Base-by-base conservation (phyloP, 1,140 invertebrate species). In the Bombus affinis region DNA sequence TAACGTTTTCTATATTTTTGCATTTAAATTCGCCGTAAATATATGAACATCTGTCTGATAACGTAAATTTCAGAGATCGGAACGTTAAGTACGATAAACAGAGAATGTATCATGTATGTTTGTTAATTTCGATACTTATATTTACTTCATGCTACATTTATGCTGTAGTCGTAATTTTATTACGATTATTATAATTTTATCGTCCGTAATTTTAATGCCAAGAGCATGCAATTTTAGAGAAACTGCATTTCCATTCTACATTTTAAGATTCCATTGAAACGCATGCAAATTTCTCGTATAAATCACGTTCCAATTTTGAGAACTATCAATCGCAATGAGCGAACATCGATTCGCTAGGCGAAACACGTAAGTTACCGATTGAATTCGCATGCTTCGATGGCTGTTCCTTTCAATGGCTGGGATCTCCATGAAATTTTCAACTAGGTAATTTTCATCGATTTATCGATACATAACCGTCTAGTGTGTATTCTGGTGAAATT, bases 361-460 rank as follows among this genome's bases (percentile, higher is more conserved):
- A 68, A 32, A 47, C n/a, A 79, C 42, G 39, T 15, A 39, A 68
- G 18, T 79, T n/a, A 35, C 4, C n/a, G 42, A 79, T 66, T 66
- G 62, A 32, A 66, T 66, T 79, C 39, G 12, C 39, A 78, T 44
- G 59, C 25, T 42, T 44, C 62, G 18, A n/a, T 3, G 13, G 5
- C 18, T 9, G n/a, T 35, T 39, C 32, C 32, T 78, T 65, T 32
- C 9, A 78, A 78, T 37, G 15, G 35, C 9, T 15, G 37, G 37
- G 22, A 25, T 3, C 42, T 47, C 6, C 22, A 35, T 66, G 42
- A 79, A 79, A 32, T 39, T 78, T 78, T 78, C 59, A 78, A 44
- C 18, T 22, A 9, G n/a, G 2, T 28, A 66, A 78, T 66, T 79
- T 79, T 39, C 62, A 79, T 79, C 77, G 62, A 66, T 79, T 79